phyloP scores from a whole-genome alignment of 2,888 invertebrate species.

The Lapara coniferarum region DNA sequence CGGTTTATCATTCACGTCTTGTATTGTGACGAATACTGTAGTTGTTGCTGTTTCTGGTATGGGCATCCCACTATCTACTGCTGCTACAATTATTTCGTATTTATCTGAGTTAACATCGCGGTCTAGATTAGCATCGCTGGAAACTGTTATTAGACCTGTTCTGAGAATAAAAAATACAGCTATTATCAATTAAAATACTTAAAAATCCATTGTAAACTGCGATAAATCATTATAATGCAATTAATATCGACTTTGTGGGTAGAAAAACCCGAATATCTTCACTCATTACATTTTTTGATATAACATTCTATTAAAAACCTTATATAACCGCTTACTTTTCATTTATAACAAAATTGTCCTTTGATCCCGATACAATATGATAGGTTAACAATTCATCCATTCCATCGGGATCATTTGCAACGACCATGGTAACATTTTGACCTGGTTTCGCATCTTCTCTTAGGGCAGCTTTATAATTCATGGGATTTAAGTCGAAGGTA shows the following conservation, averaged over 20 bases:
- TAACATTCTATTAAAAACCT: not conserved
- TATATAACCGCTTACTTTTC: conserved; percentile 80
- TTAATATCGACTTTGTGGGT: too few relatives aligned
- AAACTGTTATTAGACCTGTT: conserved; percentile 87
- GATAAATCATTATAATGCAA: not conserved
- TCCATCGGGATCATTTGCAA: conserved; percentile 92
- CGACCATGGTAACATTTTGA: conserved; percentile 87
- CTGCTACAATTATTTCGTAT: conserved; percentile 88
- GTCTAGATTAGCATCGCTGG: conserved; percentile 88
- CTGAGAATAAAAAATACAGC: conserved; percentile 62
- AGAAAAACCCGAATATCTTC: not conserved
- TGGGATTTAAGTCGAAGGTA: conserved; percentile 85
- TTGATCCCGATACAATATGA: conserved; percentile 88
- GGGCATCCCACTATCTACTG: conserved; percentile 89
- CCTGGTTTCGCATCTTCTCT: conserved; percentile 88
- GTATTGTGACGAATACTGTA: conserved; percentile 87
- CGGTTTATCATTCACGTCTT: conserved; percentile 92
- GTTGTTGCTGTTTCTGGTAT: conserved; percentile 91
- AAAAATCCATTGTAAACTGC: too few relatives aligned
- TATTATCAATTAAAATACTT: too few relatives aligned
- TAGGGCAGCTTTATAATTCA: conserved; percentile 88
- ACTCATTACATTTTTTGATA: conserved; percentile 27
- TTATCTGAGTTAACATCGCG: conserved; percentile 86
- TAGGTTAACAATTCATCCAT: conserved; percentile 87
- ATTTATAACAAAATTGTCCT: conserved; percentile 90